Evolutionary conservation across 2,888 invertebrate species (phyloP).

Genomic region (Cantharis lateralis): DNA sequence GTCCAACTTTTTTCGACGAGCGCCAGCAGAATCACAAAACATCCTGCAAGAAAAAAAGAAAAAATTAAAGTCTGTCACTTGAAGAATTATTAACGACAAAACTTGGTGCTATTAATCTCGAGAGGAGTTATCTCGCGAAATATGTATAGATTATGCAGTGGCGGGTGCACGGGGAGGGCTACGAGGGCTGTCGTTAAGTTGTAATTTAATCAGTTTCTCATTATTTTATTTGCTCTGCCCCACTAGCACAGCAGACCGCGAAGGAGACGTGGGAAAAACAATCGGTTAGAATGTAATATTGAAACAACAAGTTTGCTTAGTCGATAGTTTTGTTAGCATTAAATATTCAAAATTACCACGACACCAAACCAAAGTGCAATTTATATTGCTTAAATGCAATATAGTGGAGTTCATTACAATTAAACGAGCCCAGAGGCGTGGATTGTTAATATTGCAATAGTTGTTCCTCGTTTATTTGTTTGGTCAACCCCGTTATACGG

Average conservation of each 20-base stretch:
- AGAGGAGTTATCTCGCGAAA: background rate
- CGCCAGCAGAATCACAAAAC: constrained; percentile 8
- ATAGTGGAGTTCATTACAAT: constrained; percentile 27
- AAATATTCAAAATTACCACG: background rate
- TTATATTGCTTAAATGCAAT: constrained; percentile 28
- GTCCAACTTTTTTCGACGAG: constrained; percentile 38
- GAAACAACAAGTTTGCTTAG: background rate
- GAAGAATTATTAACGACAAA: background rate
- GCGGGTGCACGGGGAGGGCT: background rate
- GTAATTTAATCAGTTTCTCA: too few species aligned
- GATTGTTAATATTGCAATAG: constrained; percentile 35
- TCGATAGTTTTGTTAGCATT: background rate
- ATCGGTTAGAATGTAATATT: background rate
- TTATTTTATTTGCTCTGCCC: too few species aligned
- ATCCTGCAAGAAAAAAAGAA: constrained; percentile 21
- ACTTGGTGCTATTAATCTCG: background rate
- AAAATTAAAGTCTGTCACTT: background rate
- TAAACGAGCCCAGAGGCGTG: constrained; percentile 26
- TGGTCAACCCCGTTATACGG: background rate
- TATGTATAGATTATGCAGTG: background rate
- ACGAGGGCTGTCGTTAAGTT: too few species aligned
- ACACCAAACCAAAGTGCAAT: constrained; percentile 23
- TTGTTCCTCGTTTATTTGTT: constrained; percentile 11
- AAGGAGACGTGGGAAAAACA: too few species aligned
- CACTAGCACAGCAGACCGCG: too few species aligned